Percentiles rank a stretch among this genome's conserved stretches.
phyloP scores from a whole-genome alignment of 2,113 vertebrate species.

The Odocoileus virginianus region DNA sequence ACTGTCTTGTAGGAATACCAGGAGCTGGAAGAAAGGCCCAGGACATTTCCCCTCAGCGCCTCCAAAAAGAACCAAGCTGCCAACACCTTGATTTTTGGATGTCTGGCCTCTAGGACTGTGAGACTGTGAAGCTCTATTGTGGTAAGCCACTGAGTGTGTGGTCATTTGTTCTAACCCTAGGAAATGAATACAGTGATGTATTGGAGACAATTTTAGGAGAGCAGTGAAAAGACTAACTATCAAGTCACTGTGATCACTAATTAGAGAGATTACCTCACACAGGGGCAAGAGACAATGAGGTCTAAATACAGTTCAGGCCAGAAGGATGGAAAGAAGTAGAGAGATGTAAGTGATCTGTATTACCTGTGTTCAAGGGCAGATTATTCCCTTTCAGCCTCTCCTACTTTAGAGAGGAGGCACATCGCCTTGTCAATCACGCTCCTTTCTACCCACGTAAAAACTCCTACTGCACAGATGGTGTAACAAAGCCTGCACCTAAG shows the following conservation, averaged over 20 bases:
- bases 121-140: background rate
- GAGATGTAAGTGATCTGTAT: background rate
- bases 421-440: background rate
- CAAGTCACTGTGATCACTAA: background rate
- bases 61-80: background rate
- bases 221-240: background rate
- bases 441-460: background rate
- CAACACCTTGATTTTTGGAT: background rate
- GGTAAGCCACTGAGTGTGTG: background rate
- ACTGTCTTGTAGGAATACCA: rapidly evolving
- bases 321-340: background rate
- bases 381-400: background rate
- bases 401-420: background rate
- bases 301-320: no score
- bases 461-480: background rate
- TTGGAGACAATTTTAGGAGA: background rate
- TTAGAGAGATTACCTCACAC: background rate
- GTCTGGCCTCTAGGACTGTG: background rate
- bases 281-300: background rate
- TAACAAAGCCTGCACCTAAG: background rate
- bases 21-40: background rate
- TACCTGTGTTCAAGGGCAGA: background rate
- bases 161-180: background rate
- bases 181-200: background rate
- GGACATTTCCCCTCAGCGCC: background rate